These are phyloP conservation scores for Thelaira solivaga DNA, from an alignment of 2,888 invertebrate species.

Conservation along the genomic window DNA sequence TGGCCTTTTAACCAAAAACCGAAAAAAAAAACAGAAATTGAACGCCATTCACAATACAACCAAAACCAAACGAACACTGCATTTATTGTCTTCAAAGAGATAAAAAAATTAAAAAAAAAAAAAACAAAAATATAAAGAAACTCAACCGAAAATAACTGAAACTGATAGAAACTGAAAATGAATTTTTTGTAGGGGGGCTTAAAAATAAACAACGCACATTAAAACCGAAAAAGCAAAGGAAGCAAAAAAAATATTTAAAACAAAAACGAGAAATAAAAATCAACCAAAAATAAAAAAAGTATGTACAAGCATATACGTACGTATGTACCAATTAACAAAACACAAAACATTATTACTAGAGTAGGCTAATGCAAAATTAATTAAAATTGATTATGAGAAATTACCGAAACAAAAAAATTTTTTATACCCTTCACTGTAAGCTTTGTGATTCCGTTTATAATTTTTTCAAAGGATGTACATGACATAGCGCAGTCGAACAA, in stretches of 20 bases:
- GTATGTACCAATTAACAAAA: not conserved
- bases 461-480: too few relatives aligned
- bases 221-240: constrained; percentile 66
- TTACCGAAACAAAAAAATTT: too few relatives aligned
- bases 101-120: not conserved
- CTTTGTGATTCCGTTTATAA: too few relatives aligned
- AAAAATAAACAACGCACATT: constrained; percentile 62
- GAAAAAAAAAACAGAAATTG: constrained; percentile 18
- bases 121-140: constrained; percentile 38
- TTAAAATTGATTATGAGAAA: too few relatives aligned
- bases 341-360: too few relatives aligned
- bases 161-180: constrained; percentile 65
- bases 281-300: constrained; percentile 47
- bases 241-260: constrained; percentile 43
- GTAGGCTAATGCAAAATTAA: too few relatives aligned
- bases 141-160: constrained; percentile 58
- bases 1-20: constrained; percentile 65
- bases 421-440: too few relatives aligned
- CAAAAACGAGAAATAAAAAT: constrained; percentile 46
- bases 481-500: too few relatives aligned
- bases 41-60: constrained; percentile 24
- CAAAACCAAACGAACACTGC: constrained; percentile 4
- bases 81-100: constrained; percentile 6
- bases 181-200: constrained; percentile 60
- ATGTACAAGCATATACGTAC: too few relatives aligned